Evolutionary conservation across 2,888 invertebrate genomes (phyloP).

Genomic region (Melipona bicolor): DNA sequence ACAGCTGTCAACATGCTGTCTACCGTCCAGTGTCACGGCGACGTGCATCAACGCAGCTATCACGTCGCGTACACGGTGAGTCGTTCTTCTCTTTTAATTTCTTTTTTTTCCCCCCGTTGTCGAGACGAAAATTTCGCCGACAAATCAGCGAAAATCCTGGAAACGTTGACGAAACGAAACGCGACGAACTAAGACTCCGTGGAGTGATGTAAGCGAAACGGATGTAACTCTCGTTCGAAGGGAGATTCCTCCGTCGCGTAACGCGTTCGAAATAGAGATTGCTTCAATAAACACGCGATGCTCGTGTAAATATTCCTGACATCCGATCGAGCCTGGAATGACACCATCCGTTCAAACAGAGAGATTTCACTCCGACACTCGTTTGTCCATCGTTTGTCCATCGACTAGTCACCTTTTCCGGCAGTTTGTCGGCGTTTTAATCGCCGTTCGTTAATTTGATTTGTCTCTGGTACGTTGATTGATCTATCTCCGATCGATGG

Average conservation of each 20-base stretch:
- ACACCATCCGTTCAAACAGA: conserved; percentile 11
- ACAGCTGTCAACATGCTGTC: conserved; percentile 74
- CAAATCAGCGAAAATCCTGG: not conserved
- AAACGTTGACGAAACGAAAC: not conserved
- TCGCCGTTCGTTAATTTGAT: not conserved
- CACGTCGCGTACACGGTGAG: conserved; percentile 68
- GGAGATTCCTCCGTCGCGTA: conserved; percentile 55
- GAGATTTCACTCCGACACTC: not conserved
- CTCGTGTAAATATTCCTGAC: conserved; percentile 33
- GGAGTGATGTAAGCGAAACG: conserved; percentile 59
- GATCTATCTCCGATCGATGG: not conserved
- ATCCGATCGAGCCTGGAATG: not conserved
- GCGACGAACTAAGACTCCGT: conserved; percentile 32
- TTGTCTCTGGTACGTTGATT: not conserved
- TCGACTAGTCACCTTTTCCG: not conserved
- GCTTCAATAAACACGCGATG: conserved; percentile 41
- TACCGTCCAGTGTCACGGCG: conserved; percentile 71
- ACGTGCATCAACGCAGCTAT: conserved; percentile 70
- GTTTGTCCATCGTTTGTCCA: not conserved
- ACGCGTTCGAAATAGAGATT: conserved; percentile 64
- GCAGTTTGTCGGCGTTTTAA: not conserved
- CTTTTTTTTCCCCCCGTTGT: not conserved
- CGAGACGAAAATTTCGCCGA: not conserved
- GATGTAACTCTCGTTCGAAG: conserved; percentile 57
- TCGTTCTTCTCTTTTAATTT: conserved; percentile 7